Percentiles rank a stretch among this genome's conserved stretches.
These are phyloP conservation scores for Onychomys arenicola DNA, from an alignment of 2,797 vertebrate species.

Conservation along the genomic window DNA sequence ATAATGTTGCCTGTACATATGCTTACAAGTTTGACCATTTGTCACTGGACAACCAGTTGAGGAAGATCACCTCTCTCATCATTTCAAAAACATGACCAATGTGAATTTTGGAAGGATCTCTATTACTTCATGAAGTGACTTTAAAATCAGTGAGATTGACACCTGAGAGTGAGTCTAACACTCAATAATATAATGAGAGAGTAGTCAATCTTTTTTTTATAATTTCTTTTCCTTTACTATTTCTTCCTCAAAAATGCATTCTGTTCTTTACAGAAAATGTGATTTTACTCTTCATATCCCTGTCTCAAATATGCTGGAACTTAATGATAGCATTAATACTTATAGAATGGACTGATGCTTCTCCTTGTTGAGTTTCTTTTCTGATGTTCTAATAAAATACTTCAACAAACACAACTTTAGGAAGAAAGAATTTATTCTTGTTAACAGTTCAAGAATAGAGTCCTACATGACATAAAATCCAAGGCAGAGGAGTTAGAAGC, in stretches of 20 bases:
- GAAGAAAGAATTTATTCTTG: neutral
- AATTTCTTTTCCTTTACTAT: neutral
- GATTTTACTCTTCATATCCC: neutral
- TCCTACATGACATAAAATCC: neutral
- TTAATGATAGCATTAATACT: neutral
- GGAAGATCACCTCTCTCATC: neutral
- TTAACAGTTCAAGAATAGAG: neutral
- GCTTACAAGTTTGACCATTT: neutral
- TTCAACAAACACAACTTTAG: neutral
- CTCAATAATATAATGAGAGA: constrained; percentile 17
- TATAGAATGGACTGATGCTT: neutral
- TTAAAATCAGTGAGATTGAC: constrained; percentile 38
- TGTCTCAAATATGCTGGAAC: constrained; percentile 20
- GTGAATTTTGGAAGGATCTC: neutral
- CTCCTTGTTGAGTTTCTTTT: neutral
- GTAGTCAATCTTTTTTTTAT: neutral
- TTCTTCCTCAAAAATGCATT: neutral
- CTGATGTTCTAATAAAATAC: neutral
- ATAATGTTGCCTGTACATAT: neutral
- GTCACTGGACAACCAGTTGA: too few species aligned
- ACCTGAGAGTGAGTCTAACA: neutral
- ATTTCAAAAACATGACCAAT: neutral
- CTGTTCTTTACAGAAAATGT: neutral
- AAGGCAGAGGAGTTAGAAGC: neutral
- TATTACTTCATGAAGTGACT: neutral